A percentile compares a stretch with the other conserved stretches of the same genome.
Evolutionary conservation across 2,888 invertebrate species (phyloP).

Genomic region (Dicyrtomina minuta): DNA sequence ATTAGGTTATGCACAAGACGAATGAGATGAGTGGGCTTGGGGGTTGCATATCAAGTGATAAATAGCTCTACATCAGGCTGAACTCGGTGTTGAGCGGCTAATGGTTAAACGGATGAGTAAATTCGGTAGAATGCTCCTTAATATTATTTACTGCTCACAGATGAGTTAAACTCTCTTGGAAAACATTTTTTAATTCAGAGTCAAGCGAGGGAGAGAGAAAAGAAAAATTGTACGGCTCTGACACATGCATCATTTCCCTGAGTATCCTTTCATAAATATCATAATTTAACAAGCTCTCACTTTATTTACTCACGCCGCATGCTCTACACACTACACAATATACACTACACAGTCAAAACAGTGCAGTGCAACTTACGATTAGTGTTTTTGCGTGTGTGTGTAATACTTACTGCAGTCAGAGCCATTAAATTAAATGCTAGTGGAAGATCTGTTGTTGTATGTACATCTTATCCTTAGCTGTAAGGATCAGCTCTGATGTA

Average conservation of each 20-base stretch:
- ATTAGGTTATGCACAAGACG: no score
- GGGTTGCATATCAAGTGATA: conserved; percentile 3
- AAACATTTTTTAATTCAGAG: background rate
- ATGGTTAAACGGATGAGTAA: conserved; percentile 7
- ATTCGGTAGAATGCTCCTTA: background rate
- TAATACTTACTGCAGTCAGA: no score
- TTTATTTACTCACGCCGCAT: conserved; percentile 14
- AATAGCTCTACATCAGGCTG: background rate
- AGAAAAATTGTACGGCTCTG: background rate
- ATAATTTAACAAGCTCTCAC: conserved; percentile 20
- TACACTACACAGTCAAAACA: no score
- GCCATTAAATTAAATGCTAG: no score
- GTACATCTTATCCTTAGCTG: no score
- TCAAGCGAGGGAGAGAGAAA: background rate
- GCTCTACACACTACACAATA: no score
- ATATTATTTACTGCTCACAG: conserved; percentile 24
- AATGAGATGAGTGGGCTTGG: background rate
- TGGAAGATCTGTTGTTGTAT: no score
- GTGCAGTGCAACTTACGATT: no score
- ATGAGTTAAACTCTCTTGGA: conserved; percentile 13
- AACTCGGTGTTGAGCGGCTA: conserved; percentile 1
- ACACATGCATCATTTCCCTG: conserved; percentile 9
- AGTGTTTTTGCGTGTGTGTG: no score
- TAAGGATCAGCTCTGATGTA: no score
- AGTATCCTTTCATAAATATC: conserved; percentile 7